Percentiles rank a stretch among this genome's conserved stretches.
Conservation (phyloP, 2,888 invertebrate genomes). For the Dromius quadrimaculatus region DNA sequence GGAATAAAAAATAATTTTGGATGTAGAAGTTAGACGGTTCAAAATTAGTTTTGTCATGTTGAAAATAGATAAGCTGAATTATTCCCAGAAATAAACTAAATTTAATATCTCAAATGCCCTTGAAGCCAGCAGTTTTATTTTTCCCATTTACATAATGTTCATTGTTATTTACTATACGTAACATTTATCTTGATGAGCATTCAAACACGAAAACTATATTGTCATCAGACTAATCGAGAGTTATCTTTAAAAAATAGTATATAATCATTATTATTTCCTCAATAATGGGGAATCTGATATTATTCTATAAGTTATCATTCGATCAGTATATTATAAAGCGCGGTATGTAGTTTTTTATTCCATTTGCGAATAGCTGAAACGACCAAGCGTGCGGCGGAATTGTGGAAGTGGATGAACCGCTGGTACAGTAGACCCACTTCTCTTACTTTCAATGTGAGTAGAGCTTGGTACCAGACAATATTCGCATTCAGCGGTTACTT, state of each 20-base stretch:
- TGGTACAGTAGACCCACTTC: constrained; percentile 29
- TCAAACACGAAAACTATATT: constrained; percentile 3
- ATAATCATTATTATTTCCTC: neutral
- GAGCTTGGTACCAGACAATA: constrained; percentile 30
- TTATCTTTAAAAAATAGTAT: constrained; percentile 2
- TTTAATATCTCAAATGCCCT: no score
- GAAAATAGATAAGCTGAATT: no score
- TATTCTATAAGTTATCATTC: neutral
- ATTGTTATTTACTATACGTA: neutral
- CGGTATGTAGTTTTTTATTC: neutral
- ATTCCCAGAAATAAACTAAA: neutral
- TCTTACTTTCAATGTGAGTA: constrained; percentile 51
- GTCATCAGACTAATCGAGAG: neutral
- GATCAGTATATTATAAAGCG: constrained; percentile 5
- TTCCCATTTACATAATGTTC: neutral
- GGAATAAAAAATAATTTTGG: no score
- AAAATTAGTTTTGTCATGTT: no score
- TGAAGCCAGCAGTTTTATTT: no score
- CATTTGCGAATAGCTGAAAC: constrained; percentile 25
- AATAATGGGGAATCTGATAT: constrained; percentile 15
- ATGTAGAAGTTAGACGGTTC: no score
- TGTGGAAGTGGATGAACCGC: constrained; percentile 35
- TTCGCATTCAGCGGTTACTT: constrained; percentile 9
- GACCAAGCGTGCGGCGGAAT: constrained; percentile 27
- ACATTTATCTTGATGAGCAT: neutral